phyloP scores from a whole-genome alignment of 1,140 invertebrate species.

The Drosophila lacertosa region DNA sequence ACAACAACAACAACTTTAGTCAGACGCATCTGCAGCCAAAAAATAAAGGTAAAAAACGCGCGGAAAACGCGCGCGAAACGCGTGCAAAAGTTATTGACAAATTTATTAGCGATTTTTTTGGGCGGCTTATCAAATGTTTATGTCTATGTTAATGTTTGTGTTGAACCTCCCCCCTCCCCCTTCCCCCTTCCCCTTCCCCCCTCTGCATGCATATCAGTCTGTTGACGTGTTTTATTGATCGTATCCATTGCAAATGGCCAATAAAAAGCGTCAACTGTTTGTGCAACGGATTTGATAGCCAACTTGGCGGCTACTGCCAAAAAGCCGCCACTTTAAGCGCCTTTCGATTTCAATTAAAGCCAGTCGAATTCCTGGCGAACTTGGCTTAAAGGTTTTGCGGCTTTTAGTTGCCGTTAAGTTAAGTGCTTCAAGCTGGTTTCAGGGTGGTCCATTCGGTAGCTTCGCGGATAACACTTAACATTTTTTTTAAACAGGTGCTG shows the following conservation, averaged over 20 bases:
- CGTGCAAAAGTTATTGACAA: slow-evolving; percentile 17
- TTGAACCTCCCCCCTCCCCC: not conserved
- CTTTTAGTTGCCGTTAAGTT: not conserved
- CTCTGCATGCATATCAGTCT: slow-evolving; percentile 6
- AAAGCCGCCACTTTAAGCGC: slow-evolving; percentile 37
- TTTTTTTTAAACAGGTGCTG: slow-evolving; percentile 44
- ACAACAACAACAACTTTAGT: slow-evolving; percentile 4
- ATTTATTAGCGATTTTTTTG: slow-evolving; percentile 24
- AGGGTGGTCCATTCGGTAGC: slow-evolving; percentile 24
- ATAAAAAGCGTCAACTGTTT: slow-evolving; percentile 39
- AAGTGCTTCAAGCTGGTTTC: slow-evolving; percentile 22
- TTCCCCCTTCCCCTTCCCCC: not conserved
- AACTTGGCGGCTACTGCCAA: slow-evolving; percentile 6
- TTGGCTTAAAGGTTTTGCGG: slow-evolving; percentile 10
- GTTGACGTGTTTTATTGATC: slow-evolving; percentile 26
- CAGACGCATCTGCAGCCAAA: slow-evolving; percentile 29
- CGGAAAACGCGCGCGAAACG: slow-evolving; percentile 56
- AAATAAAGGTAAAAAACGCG: slow-evolving; percentile 50
- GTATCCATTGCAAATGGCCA: slow-evolving; percentile 37
- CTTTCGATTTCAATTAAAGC: slow-evolving; percentile 58
- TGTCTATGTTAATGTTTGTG: slow-evolving; percentile 17
- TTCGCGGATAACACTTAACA: slow-evolving; percentile 1
- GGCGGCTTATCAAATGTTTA: slow-evolving; percentile 19
- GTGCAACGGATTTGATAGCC: slow-evolving; percentile 39
- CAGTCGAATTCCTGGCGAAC: slow-evolving; percentile 20